A percentile compares a stretch with the other conserved stretches of the same genome.
Evolutionary conservation across 1,140 invertebrate genomes (phyloP).

Genomic region (Macrosteles quadrilineatus): DNA sequence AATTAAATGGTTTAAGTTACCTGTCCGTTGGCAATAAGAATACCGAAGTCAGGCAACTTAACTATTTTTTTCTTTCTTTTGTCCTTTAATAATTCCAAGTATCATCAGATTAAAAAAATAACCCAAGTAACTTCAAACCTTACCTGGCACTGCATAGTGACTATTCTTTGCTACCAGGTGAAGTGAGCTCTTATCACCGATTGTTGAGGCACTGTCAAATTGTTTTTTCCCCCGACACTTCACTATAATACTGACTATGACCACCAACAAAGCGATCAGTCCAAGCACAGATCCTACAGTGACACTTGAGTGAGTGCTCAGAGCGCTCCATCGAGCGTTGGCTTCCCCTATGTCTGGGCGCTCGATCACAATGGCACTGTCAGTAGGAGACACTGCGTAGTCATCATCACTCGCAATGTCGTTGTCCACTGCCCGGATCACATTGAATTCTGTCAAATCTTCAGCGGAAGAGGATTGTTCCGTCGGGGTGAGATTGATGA

Average conservation of each 20-base stretch:
- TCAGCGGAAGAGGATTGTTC: neutral
- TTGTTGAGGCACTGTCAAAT: neutral
- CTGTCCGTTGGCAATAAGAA: too few relatives aligned
- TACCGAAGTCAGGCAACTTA: too few relatives aligned
- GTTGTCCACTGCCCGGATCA: neutral
- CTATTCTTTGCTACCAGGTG: conserved; percentile 2
- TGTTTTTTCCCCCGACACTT: neutral
- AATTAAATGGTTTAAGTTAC: too few relatives aligned
- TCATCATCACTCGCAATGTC: neutral
- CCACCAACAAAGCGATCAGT: neutral
- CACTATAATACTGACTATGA: neutral
- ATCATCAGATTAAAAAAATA: too few relatives aligned
- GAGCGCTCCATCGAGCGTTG: neutral
- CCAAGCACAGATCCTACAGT: conserved; percentile 9
- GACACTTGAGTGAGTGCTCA: conserved; percentile 2
- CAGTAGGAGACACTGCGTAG: neutral
- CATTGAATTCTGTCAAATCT: conserved; percentile 15
- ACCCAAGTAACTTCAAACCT: too few relatives aligned
- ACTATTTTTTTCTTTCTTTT: too few relatives aligned
- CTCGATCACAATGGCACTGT: neutral
- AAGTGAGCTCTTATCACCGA: neutral
- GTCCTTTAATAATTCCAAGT: too few relatives aligned
- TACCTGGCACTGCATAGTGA: conserved; percentile 26
- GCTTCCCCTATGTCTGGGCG: neutral
- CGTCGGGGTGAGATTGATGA: neutral